Evolutionary conservation across 2,113 vertebrate genomes (phyloP), one percentile per base, ranked within the genome.

Genomic region (Caretta caretta): DNA sequence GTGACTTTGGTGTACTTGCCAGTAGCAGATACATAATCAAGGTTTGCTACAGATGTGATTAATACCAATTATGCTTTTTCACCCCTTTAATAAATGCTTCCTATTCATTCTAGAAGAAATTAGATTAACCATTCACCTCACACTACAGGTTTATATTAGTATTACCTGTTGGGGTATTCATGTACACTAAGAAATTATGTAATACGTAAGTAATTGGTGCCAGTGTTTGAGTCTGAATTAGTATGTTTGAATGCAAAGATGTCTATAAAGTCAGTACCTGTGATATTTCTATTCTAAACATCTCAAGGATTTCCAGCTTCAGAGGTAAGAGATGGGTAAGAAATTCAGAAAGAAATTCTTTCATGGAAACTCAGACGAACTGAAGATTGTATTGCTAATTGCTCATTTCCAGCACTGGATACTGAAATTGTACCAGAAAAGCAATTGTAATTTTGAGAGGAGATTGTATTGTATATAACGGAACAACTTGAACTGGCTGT

Each of bases 61-160:
- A 76, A 76, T 19, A 87, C 22, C 38, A 69, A 25, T 51, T 79
- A 51, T 27, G 24, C 50, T 83, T 78, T 84, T 92, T 59, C 89
- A 91, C 79, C 22, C 79, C 95, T 69, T 87, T 78, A 54, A 7
- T 35, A 78, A 91, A 57, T 13, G 50, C n/a, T 48, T 20, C 65
- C 86, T 85, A 65, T 79, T 85, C 93, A 87, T 38, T 85, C 27
- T 65, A 84, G 94, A 88, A 2, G 1, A 86, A 92, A 92, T 57
- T 79, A 92, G 81, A 16, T 90, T 86, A 92, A 83, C 78, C 57
- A 83, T 94, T 92, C 84, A 89, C 54, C 76, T 69, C 42, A 10
- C 29, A 4, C 12, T 42, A 35, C 6, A 9, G 88, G 78, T 91
- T 92, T 54, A 24, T 84, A 75, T 24, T 7, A 90, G 80, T 86